Evolutionary conservation across 2,113 vertebrate genomes (phyloP).

Genomic region (Balaeniceps rex): DNA sequence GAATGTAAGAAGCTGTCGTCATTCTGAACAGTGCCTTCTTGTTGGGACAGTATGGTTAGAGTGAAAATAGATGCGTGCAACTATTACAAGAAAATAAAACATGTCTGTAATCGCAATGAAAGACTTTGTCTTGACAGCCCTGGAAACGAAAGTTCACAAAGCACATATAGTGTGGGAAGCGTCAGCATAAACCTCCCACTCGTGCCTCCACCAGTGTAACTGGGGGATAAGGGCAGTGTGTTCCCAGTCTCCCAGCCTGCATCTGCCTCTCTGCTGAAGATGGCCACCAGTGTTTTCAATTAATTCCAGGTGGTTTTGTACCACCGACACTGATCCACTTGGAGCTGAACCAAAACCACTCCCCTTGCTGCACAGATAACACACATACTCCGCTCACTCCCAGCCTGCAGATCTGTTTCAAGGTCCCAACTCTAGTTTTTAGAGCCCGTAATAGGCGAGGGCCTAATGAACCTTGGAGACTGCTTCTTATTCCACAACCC

Average conservation of each 20-base stretch:
- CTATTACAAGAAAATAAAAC: background rate
- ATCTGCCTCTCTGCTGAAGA: background rate
- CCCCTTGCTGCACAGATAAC: background rate
- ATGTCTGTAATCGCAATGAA: background rate
- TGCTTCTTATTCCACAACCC: background rate
- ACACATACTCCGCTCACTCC: background rate
- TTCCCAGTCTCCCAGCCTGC: background rate
- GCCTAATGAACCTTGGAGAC: conserved; percentile 49
- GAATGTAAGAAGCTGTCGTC: background rate
- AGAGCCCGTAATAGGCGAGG: conserved; percentile 27
- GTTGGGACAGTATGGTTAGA: background rate
- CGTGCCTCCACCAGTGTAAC: background rate
- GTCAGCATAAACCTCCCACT: background rate
- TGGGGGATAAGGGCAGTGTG: background rate
- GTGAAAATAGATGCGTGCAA: background rate
- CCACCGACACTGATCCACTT: background rate
- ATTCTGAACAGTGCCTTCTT: background rate
- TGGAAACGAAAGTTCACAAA: background rate
- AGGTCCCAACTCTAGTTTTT: conserved; percentile 50
- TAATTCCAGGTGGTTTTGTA: conserved; percentile 11
- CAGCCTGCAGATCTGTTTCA: conserved; percentile 44
- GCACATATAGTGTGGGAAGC: background rate
- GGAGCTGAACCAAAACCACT: conserved; percentile 12
- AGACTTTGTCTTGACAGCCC: background rate
- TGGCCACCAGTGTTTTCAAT: background rate